Percentiles rank a stretch among this genome's conserved stretches.
These are phyloP conservation scores for human DNA, from an alignment of 2,113 vertebrate genomes.

Conservation along the genomic window DNA sequence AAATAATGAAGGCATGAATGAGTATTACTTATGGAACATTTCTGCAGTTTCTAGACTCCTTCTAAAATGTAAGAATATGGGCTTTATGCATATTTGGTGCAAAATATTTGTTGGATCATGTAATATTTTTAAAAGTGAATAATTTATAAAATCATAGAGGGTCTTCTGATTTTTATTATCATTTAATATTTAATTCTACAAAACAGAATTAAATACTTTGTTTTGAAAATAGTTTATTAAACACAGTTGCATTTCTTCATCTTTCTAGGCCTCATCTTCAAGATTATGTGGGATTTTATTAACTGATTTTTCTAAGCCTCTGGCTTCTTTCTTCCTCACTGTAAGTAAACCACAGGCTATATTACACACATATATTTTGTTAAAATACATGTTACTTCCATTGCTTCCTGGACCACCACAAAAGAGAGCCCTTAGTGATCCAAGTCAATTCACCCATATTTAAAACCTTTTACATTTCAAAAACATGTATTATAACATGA, in stretches of 20 bases:
- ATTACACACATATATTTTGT: conserved; percentile 25
- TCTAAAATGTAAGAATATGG: conserved; percentile 23
- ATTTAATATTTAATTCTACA: conserved; percentile 46
- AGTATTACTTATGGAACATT: neutral
- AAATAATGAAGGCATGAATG: conserved; percentile 4
- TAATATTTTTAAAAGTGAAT: conserved; percentile 5
- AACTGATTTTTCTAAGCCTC: conserved; percentile 43
- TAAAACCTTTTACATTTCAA: conserved; percentile 37
- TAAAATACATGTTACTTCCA: conserved; percentile 41
- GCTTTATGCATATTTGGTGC: neutral
- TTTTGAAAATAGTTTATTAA: conserved; percentile 51
- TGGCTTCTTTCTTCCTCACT: neutral
- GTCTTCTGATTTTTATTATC: neutral
- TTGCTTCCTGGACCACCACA: conserved; percentile 12
- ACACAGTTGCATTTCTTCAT: conserved; percentile 25
- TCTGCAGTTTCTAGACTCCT: neutral
- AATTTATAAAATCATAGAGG: neutral
- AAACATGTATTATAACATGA: conserved; percentile 37
- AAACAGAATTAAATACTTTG: conserved; percentile 33
- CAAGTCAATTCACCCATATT: conserved; percentile 26
- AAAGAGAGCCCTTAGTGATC: neutral
- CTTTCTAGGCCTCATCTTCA: conserved; percentile 24
- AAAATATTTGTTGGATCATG: neutral
- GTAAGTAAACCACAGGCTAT: conserved; percentile 38
- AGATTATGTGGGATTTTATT: conserved; percentile 42